Base-by-base conservation (phyloP, 2,888 invertebrate species). In the Epirrita christyi region DNA sequence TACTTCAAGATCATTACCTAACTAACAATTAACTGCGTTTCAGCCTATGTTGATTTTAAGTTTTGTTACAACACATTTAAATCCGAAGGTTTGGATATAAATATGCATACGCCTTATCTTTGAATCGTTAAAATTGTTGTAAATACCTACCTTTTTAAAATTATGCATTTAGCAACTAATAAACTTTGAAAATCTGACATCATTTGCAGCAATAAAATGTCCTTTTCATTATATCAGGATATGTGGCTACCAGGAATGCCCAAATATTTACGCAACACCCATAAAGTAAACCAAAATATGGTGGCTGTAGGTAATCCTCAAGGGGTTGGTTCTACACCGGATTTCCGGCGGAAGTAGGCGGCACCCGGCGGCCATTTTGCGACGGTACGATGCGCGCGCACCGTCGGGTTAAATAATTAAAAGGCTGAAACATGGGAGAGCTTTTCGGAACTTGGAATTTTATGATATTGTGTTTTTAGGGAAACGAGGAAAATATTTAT, bases 291-390 rank as follows among this genome's bases (percentile, higher is more conserved):
- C 34, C 59, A 64, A 69, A 66, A 62, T 51, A 73, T 61, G 59
- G 55, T 57, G 64, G 66, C 70, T 71, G 75, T 75, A 70, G 75
- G 78, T 64, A 61, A 64, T 63, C 64, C 57, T 59, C 52, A 67
- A 70, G 72, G 72, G 64, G 67, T 64, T 51, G 57, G 58, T 52
- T 44, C 28, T 13, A 28, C 40, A 52, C 70, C 80, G 86, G 85
- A 89, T 77, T 72, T 90, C 88, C 89, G 89, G 78, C 88, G 88
- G 89, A 89, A 85, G 81, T 75, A 73, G 90, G 89, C 83, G 89
- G 86, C 58, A 78, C 78, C 49, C 58, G 56, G 83, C 75, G 82
- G 88, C 88, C 88, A 87, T 87, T 68, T 87, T 87, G 84, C 67
- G 63, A 49, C 61, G 63, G 53, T 58, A 70, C 73, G 80, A 81